Conservation (phyloP, 1,140 invertebrate genomes). For the Lepidurus apus region DNA sequence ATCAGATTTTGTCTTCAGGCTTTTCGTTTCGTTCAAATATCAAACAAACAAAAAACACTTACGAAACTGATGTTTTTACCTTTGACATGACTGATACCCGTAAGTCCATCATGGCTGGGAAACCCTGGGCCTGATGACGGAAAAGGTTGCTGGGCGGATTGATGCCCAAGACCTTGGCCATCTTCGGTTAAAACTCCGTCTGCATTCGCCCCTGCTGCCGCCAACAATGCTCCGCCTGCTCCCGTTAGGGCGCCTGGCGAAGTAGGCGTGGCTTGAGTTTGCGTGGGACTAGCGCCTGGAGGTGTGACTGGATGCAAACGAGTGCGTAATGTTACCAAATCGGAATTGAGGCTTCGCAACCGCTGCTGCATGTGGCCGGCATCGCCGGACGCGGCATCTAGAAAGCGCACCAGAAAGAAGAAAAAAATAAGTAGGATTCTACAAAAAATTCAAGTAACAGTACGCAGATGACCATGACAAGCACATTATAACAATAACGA, state of each 20-base stretch:
- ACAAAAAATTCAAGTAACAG: background rate
- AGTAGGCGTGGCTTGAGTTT: slow-evolving; percentile 25
- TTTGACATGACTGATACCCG: background rate
- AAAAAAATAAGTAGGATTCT: background rate
- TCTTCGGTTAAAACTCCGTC: slow-evolving; percentile 20
- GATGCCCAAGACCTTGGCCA: slow-evolving; percentile 16
- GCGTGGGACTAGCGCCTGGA: slow-evolving; percentile 26
- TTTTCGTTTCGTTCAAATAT: background rate
- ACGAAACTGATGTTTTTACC: background rate
- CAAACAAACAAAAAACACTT: background rate
- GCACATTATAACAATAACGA: slow-evolving; percentile 8
- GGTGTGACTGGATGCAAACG: slow-evolving; percentile 50
- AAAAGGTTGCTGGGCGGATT: slow-evolving; percentile 5
- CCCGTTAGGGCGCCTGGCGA: slow-evolving; percentile 30
- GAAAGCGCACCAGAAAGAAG: slow-evolving; percentile 42
- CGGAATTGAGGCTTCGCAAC: slow-evolving; percentile 77
- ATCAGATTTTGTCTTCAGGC: background rate
- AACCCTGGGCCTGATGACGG: background rate
- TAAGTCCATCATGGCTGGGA: slow-evolving; percentile 12
- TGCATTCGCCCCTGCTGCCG: slow-evolving; percentile 27
- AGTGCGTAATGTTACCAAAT: slow-evolving; percentile 80
- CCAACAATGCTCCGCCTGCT: slow-evolving; percentile 49
- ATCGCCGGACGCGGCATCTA: slow-evolving; percentile 89
- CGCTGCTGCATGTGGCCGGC: slow-evolving; percentile 84
- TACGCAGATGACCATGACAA: slow-evolving; percentile 18